Evolutionary conservation across 2,113 vertebrate species (phyloP).

Genomic region (Anguilla japonica): DNA sequence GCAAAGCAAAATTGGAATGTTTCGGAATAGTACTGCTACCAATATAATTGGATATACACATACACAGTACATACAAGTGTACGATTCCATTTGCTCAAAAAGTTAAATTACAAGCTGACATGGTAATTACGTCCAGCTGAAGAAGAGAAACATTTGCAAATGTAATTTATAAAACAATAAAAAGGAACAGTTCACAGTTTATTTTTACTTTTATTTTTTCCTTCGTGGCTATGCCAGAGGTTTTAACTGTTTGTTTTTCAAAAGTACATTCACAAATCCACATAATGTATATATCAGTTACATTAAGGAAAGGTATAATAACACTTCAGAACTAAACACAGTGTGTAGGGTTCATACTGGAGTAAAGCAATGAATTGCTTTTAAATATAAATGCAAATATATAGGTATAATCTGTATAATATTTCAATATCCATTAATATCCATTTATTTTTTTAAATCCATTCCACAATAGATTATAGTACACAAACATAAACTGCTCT

Average conservation of each 20-base stretch:
- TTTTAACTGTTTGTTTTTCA: constrained; percentile 51
- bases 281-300: constrained; percentile 63
- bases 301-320: constrained; percentile 58
- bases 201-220: constrained; percentile 66
- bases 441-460: constrained; percentile 45
- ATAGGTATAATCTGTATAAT: constrained; percentile 43
- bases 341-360: constrained; percentile 49
- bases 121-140: constrained; percentile 33
- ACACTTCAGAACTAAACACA: constrained; percentile 67
- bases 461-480: constrained; percentile 55
- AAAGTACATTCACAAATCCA: constrained; percentile 72
- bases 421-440: constrained; percentile 52
- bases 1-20: constrained; percentile 10
- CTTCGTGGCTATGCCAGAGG: constrained; percentile 57
- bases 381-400: constrained; percentile 53
- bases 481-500: constrained; percentile 62
- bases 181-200: constrained; percentile 60
- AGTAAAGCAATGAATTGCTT: constrained; percentile 57
- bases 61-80: constrained; percentile 25
- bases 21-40: constrained; percentile 18
- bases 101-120: constrained; percentile 39
- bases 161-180: constrained; percentile 64
- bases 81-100: constrained; percentile 31
- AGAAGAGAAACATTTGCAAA: constrained; percentile 48
- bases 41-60: neutral